Evolutionary conservation across 2,113 vertebrate species (phyloP), one percentile per base, ranked within the genome.

Genomic region (Seriola aureovittata): DNA sequence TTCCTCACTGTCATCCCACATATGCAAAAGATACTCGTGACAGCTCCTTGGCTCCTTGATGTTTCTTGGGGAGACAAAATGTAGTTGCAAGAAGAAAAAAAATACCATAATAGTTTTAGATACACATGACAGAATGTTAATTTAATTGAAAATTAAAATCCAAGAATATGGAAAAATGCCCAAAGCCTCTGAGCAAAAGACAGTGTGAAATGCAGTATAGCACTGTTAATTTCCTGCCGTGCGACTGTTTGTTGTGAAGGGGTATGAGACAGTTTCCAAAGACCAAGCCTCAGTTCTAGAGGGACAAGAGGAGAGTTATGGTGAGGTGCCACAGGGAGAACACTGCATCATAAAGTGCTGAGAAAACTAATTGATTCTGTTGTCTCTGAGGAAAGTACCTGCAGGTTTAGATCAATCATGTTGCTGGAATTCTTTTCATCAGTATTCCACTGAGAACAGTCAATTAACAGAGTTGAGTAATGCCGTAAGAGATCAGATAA

Each of bases 371-470:
- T 93, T 87, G 79, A 91, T 92, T 92, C 64, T 55, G 29, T 55
- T n/a, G 86, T 92, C 87, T 93, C 93, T 81, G 81, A 84, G 89
- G 90, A 91, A 88, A 90, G 86, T 58, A 73, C 84, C 86, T 89
- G 78, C 72, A 82, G 66, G 67, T 89, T 91, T 66, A 77, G 66
- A 92, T 94, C 90, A 89, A 83, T 93, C 92, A 89, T 42, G 66
- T 84, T 23, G 21, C 48, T 54, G 55, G 69, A 75, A 78, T 82
- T 78, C 66, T 73, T 80, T 83, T 91, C 84, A 93, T 95, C 91
- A 88, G 80, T 87, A 92, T 95, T 92, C 85, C 71, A 85, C 87
- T 78, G 67, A 87, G 72, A 84, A 23, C 34, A 78, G 57, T 82
- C 74, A 82, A 90, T 92, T 92, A 91, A 52, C 54, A 71, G 44